phyloP scores from a whole-genome alignment of 2,888 invertebrate species.

The Trichopria drosophilae region DNA sequence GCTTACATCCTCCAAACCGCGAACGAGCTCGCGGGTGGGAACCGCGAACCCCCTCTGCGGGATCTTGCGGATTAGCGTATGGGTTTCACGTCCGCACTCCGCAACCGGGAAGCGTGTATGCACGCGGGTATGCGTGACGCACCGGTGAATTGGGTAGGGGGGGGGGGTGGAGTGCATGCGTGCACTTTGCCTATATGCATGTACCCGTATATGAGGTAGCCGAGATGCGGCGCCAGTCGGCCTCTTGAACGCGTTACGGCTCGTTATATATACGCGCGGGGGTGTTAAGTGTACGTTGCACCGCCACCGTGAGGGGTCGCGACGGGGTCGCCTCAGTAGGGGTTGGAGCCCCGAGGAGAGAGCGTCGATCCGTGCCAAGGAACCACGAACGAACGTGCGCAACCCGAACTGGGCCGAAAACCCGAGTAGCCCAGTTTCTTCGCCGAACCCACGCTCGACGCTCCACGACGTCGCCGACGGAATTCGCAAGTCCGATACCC shows the following conservation, averaged over 20 bases:
- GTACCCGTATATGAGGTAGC: constrained; percentile 33
- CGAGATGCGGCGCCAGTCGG: constrained; percentile 37
- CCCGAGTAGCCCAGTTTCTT: constrained; percentile 14
- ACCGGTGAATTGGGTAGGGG: constrained; percentile 43
- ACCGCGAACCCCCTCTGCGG: too few relatives aligned
- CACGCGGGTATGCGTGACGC: constrained; percentile 25
- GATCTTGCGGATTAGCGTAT: too few relatives aligned
- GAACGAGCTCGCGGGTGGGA: too few relatives aligned
- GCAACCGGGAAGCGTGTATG: too few relatives aligned
- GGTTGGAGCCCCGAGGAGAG: constrained; percentile 44
- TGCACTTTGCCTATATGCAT: constrained; percentile 5
- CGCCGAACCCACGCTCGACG: background rate
- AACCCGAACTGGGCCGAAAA: constrained; percentile 6
- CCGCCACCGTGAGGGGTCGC: constrained; percentile 34
- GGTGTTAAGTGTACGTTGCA: constrained; percentile 41
- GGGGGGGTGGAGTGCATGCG: constrained; percentile 2
- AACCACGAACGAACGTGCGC: constrained; percentile 17
- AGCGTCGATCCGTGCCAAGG: constrained; percentile 29
- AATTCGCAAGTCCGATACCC: too few relatives aligned
- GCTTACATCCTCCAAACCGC: too few relatives aligned
- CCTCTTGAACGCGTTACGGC: constrained; percentile 31
- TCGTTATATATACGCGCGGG: constrained; percentile 24
- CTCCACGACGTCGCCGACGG: too few relatives aligned
- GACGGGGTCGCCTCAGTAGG: constrained; percentile 45
- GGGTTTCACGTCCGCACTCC: too few relatives aligned